Evolutionary conservation across 2,797 vertebrate species (phyloP).

Genomic region (Stomatorhinus walkeri): DNA sequence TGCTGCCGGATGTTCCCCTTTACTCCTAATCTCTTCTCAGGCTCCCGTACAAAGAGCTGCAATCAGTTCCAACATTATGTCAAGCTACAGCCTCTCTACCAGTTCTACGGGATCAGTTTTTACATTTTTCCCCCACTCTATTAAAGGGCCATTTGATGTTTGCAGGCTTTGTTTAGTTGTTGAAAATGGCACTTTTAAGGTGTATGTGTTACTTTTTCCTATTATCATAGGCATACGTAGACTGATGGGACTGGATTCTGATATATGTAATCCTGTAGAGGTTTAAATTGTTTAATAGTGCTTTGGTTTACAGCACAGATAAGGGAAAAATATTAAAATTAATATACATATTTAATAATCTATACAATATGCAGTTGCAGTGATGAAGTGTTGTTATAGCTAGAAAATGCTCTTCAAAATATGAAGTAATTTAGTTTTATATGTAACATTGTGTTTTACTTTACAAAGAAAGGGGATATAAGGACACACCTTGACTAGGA

Average conservation of each 20-base stretch:
- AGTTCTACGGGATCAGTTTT: neutral
- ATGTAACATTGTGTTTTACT: neutral
- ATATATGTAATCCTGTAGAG: neutral
- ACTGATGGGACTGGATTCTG: neutral
- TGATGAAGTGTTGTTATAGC: neutral
- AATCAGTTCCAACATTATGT: conserved; percentile 6
- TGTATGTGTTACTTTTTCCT: neutral
- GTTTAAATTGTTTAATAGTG: neutral
- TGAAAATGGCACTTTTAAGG: neutral
- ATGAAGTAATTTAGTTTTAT: neutral
- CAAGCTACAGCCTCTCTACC: neutral
- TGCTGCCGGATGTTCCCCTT: conserved; percentile 82
- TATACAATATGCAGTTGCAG: neutral
- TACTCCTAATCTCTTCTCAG: conserved; percentile 80
- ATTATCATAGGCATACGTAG: neutral
- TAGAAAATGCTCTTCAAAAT: neutral
- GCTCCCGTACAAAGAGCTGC: conserved; percentile 89
- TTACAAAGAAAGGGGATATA: neutral
- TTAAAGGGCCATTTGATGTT: neutral
- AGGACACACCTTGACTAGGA: neutral
- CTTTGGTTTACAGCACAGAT: neutral
- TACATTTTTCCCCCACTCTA: neutral
- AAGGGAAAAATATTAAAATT: neutral
- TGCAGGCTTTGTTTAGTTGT: neutral
- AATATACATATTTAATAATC: neutral